Evolutionary conservation across 2,113 vertebrate species (phyloP).

Genomic region (Charina bottae): DNA sequence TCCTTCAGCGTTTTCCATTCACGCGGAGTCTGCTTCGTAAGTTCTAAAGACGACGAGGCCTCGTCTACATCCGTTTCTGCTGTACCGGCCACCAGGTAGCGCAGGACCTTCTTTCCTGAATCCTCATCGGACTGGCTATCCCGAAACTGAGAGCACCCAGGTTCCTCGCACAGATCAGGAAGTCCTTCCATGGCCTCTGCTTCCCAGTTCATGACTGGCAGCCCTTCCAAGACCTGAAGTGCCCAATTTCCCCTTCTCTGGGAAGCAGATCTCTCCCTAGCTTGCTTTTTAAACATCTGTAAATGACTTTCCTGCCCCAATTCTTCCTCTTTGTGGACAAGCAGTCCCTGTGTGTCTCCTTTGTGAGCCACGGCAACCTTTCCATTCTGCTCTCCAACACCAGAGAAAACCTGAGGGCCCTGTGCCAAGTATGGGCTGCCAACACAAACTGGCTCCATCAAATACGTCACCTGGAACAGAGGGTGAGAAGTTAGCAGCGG

Average conservation of each 20-base stretch:
- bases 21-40: conserved; percentile 47
- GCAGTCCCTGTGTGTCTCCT: conserved; percentile 36
- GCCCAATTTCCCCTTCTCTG: conserved; percentile 20
- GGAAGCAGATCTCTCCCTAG: conserved; percentile 20
- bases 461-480: conserved; percentile 74
- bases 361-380: conserved; percentile 43
- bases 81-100: not conserved
- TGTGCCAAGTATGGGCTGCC: conserved; percentile 61
- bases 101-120: not conserved
- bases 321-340: not conserved
- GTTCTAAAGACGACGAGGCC: conserved; percentile 48
- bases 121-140: not conserved
- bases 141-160: not conserved
- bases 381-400: conserved; percentile 44
- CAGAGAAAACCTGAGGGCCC: conserved; percentile 43
- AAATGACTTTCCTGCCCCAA: conserved; percentile 27
- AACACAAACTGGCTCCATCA: conserved; percentile 74
- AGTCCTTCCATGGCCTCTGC: conserved; percentile 19
- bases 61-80: conserved; percentile 26
- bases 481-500: conserved; percentile 39
- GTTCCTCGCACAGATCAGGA: conserved; percentile 16
- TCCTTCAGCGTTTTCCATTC: conserved; percentile 54
- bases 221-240: conserved; percentile 16
- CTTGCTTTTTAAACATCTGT: conserved; percentile 23
- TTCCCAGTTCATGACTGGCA: not conserved